Base-by-base conservation (phyloP, 2,888 invertebrate species). In the Rhopalosiphum nymphaeae region DNA sequence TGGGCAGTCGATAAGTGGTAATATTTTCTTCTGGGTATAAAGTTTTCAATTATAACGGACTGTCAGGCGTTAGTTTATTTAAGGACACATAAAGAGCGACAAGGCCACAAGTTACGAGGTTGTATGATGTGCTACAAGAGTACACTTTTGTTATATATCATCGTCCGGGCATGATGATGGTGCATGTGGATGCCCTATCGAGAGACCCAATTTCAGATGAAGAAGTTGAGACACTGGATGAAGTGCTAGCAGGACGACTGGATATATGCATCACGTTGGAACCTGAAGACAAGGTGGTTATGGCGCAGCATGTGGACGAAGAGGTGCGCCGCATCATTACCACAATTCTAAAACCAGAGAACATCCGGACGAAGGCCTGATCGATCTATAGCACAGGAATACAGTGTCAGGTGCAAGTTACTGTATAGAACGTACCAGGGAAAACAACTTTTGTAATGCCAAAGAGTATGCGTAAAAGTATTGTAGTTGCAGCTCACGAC, bases 401-500 rank as follows among this genome's bases (percentile, higher is more conserved):
- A n/a, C 5, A n/a, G 3, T 11, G 9, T 26, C 11, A 29, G 9
- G 29, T n/a, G n/a, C 4, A 78, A n/a, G 2, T 78, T 78, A 9
- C n/a, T n/a, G n/a, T 78, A 78, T n/a, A 78, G 29, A 29, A 36
- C 4, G 67, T 78, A n/a, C 11, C 29, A n/a, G n/a, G 67, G 11
- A 3, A 29, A 78, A 26, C 29, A 49, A 9, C 46, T 16, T 93
- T 89, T n/a, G 90, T 90, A 4, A 44, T 90, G 10, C 93, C 89
- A 0, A n/a, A 10, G 26, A 21, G 88, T 7, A 93, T 89, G 93
- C 9, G 92, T n/a, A 92, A 92, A n/a, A 49, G 36, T 26, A 25
- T 57, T 1, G 36, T 42, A 5, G 78, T 89, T 4, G 87, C 86
- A 26, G 53, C 36, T n/a, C 94, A 90, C 53, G 90, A 94, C 29